Evolutionary conservation across 2,888 invertebrate species (phyloP).

Genomic region (Rhodophaea formosa): DNA sequence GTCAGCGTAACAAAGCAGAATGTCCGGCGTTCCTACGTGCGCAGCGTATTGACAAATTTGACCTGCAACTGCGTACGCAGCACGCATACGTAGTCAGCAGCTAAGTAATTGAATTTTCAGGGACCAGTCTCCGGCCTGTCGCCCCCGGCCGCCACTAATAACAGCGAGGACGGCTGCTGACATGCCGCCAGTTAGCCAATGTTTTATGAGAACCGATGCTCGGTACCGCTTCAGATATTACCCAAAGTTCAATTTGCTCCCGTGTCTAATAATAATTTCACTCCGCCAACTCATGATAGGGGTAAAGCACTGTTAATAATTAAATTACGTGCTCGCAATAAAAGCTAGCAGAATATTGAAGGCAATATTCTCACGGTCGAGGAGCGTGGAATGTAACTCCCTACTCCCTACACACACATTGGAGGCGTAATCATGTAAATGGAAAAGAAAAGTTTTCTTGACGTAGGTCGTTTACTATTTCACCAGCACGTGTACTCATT

Average conservation of each 20-base stretch:
- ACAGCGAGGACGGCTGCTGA: conserved; percentile 51
- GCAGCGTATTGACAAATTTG: conserved; percentile 46
- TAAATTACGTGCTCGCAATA: conserved; percentile 48
- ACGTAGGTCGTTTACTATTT: neutral
- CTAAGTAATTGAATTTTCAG: conserved; percentile 74
- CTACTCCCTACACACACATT: conserved; percentile 23
- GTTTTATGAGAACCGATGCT: conserved; percentile 49
- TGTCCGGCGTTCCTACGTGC: conserved; percentile 37
- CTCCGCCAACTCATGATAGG: conserved; percentile 40
- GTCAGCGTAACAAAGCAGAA: conserved; percentile 20
- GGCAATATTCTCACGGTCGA: conserved; percentile 20
- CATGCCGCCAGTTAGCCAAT: conserved; percentile 49
- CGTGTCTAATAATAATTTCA: conserved; percentile 37
- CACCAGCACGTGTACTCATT: neutral
- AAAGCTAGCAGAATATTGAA: conserved; percentile 29
- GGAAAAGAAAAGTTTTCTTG: conserved; percentile 22
- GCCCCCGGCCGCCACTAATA: conserved; percentile 49
- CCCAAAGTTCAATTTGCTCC: conserved; percentile 43
- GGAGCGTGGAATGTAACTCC: conserved; percentile 23
- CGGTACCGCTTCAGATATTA: conserved; percentile 38
- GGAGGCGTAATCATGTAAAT: conserved; percentile 29
- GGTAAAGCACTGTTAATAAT: conserved; percentile 54
- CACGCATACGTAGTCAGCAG: conserved; percentile 51
- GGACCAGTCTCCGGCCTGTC: conserved; percentile 46
- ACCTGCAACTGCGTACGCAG: conserved; percentile 47